Evolutionary conservation across 2,113 vertebrate genomes (phyloP), one percentile per base, ranked within the genome.

Genomic region (Xyliphius kryptos): DNA sequence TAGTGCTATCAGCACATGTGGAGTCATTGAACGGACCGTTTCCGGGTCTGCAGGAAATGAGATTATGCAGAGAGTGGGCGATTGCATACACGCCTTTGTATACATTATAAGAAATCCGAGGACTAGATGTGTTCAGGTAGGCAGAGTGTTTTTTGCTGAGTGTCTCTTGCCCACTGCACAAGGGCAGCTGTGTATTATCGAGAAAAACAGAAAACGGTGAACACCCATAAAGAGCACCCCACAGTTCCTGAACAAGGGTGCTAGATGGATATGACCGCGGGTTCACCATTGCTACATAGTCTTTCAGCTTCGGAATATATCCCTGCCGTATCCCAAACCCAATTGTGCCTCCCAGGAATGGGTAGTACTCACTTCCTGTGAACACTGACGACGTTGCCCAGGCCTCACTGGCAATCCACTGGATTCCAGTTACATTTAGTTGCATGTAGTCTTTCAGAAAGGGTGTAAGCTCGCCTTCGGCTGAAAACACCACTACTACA

Each of bases 381-480:
- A 88, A 85, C 19, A 86, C 65, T 12, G 83, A 81, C 9, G 86
- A 73, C 49, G 83, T 88, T 32, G 87, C 76, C 86, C 84, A 88
- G 21, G 83, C 85, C 66, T 88, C 86, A 20, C 87, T 88, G 6
- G 87, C 86, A 55, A 88, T 80, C 87, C 87, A 88, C 55, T 86
- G 84, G 47, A 85, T 81, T 9, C 82, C 86, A 43, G 81, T 85
- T 61, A 88, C 76, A 66, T 88, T 87, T 53, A 82, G 78, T 6
- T 36, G 63, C 74, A 83, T 84, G 66, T 83, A 86, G 52, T 87
- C 87, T 20, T 44, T 79, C 46, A 88, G 19, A 50, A 88, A 86
- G 1, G 83, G 85, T 3, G 74, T 82, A 68, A 88, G 79, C 67
- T 87, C 87, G 2, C 83, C 85, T 26, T 88, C 85, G 4, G 67